Evolutionary conservation across 2,797 vertebrate genomes (phyloP), one percentile per base, ranked within the genome.

Genomic region (Pseudochirops cupreus): DNA sequence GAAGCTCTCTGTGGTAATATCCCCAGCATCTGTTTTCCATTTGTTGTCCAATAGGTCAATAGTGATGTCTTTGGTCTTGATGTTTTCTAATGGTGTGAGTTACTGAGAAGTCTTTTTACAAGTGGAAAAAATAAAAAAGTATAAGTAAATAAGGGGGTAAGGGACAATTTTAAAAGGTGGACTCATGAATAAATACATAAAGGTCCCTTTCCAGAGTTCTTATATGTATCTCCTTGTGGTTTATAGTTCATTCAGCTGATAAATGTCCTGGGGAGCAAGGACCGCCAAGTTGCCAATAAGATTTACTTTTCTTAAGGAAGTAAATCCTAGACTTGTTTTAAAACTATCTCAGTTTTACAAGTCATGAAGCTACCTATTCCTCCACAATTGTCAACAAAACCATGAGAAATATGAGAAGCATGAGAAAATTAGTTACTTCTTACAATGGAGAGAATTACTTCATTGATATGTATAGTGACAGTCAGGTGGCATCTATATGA

Each of bases 401-500:
- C 67, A 96, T 74, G 62, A 74, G 62, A 74, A 54, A 39, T 29
- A 59, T 21, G 57, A 67, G 11, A 96, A 29, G 39, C 91, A 92
- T 95, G 12, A 95, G 92, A 93, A 96, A 94, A n/a, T 90, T 94
- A 93, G 91, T 95, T 26, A 95, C 11, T 97, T 90, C 93, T 97
- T 90, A 93, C n/a, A 97, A 95, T 96, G 96, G 96, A 95, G 31
- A 31, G n/a, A 96, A 93, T 97, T 95, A 95, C 62, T 92, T 97
- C 94, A 94, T 96, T 97, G 55, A 90, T 91, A 95, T 96, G 39
- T 89, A 91, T 89, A 96, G 5, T 96, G 82, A 97, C 95, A 91
- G 96, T 74, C 92, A 92, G 57, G 92, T 94, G 94, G 94, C 97
- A 58, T 93, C 93, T 95, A 58, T 92, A 31, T 95, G 92, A 97